phyloP scores from a whole-genome alignment of 2,113 vertebrate species.

The Damaliscus lunatus region DNA sequence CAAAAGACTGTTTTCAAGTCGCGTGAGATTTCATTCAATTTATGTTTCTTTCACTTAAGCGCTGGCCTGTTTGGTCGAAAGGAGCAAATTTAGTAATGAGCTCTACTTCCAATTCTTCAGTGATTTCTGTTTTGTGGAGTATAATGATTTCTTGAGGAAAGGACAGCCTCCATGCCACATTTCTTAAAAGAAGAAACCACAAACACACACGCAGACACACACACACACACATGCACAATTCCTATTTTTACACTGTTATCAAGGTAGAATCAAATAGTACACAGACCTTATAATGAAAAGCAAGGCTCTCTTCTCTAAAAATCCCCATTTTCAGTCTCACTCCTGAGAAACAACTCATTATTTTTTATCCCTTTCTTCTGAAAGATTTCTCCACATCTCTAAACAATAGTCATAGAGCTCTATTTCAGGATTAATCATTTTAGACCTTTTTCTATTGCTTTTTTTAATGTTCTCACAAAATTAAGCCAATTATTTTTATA shows the following conservation, averaged over 20 bases:
- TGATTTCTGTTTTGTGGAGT: background rate
- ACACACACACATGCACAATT: background rate
- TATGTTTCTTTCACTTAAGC: background rate
- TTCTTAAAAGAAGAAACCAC: background rate
- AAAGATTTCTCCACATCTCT: background rate
- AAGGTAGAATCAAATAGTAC: background rate
- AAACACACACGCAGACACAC: background rate
- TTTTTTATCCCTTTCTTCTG: background rate
- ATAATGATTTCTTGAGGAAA: background rate
- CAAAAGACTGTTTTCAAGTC: background rate
- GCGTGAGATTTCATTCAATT: background rate
- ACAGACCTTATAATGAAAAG: background rate
- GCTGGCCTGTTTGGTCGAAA: background rate
- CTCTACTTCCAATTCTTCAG: background rate
- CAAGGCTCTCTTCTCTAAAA: background rate
- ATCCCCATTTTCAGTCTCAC: background rate
- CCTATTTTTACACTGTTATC: background rate
- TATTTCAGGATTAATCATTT: background rate
- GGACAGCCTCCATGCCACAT: background rate
- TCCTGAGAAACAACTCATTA: background rate
- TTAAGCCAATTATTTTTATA: slow-evolving; percentile 24
- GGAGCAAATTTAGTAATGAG: background rate
- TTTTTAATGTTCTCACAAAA: background rate
- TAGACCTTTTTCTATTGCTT: background rate
- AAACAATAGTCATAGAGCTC: background rate